These are phyloP conservation scores for Pissodes strobi DNA, from an alignment of 1,140 invertebrate species.

Conservation along the genomic window DNA sequence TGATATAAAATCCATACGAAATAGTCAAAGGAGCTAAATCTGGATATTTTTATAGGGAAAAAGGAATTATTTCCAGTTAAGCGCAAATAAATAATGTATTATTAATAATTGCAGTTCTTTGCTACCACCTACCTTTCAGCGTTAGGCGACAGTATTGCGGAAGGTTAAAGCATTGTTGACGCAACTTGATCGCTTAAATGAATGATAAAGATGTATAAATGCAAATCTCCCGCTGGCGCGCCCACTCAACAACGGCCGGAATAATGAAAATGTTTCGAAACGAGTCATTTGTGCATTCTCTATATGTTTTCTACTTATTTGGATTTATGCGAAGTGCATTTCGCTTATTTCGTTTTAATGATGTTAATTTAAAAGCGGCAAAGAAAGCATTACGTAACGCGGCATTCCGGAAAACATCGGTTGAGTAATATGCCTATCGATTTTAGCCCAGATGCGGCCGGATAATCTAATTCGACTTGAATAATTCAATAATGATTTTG, in stretches of 20 bases:
- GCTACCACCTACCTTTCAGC: no score
- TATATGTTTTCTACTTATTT: slow-evolving; percentile 19
- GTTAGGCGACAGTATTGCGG: no score
- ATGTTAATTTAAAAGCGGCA: neutral
- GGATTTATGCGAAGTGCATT: slow-evolving; percentile 17
- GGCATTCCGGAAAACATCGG: neutral
- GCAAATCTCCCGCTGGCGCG: neutral
- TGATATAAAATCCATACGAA: no score
- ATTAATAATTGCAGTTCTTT: no score
- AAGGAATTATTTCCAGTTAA: no score
- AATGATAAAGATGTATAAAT: slow-evolving; percentile 3
- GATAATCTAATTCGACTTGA: no score
- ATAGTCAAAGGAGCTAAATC: no score
- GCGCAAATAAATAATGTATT: no score
- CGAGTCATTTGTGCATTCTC: neutral
- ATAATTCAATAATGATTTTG: no score
- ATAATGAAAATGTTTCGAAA: slow-evolving; percentile 18
- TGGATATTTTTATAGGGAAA: no score
- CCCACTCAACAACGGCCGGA: neutral
- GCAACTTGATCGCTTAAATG: neutral
- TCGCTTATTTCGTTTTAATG: slow-evolving; percentile 5
- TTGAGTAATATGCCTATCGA: neutral
- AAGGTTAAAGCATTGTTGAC: no score
- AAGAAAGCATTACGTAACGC: slow-evolving; percentile 4
- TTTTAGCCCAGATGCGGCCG: no score